phyloP scores from a whole-genome alignment of 2,113 vertebrate genomes.

The Syngnathus scovelli region DNA sequence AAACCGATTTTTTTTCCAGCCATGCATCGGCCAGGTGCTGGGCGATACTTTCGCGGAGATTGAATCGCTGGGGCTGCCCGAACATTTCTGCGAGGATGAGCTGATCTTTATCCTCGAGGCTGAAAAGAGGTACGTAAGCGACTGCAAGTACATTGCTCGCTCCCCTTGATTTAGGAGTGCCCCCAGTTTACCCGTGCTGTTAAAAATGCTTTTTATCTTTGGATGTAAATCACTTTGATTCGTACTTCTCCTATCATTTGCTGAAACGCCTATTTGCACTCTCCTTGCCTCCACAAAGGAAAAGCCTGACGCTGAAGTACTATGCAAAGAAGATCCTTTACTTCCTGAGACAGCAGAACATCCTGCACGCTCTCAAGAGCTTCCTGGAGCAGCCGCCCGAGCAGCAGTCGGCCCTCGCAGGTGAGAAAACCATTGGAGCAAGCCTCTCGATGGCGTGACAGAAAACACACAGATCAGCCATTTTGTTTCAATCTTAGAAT shows the following conservation, averaged over 20 bases:
- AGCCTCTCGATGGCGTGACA: background rate
- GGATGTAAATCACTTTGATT: too few relatives aligned
- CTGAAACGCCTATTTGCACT: background rate
- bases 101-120: slow-evolving; percentile 89
- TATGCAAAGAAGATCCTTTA: slow-evolving; percentile 98
- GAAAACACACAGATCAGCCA: background rate
- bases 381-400: slow-evolving; percentile 83
- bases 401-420: slow-evolving; percentile 83
- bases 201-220: too few relatives aligned
- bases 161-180: background rate
- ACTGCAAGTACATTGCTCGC: too few relatives aligned
- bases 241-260: too few relatives aligned
- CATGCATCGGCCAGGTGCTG: slow-evolving; percentile 81
- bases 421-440: slow-evolving; percentile 49
- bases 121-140: slow-evolving; percentile 75
- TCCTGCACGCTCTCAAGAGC: slow-evolving; percentile 83
- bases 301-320: slow-evolving; percentile 92
- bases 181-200: too few relatives aligned
- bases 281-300: slow-evolving; percentile 64
- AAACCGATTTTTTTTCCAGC: slow-evolving; percentile 41
- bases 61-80: slow-evolving; percentile 86
- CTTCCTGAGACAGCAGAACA: slow-evolving; percentile 92
- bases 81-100: slow-evolving; percentile 96
- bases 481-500: background rate
- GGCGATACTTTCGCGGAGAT: slow-evolving; percentile 96